Conservation (phyloP, 2,888 invertebrate genomes). For the Pristionchus exspectatus region DNA sequence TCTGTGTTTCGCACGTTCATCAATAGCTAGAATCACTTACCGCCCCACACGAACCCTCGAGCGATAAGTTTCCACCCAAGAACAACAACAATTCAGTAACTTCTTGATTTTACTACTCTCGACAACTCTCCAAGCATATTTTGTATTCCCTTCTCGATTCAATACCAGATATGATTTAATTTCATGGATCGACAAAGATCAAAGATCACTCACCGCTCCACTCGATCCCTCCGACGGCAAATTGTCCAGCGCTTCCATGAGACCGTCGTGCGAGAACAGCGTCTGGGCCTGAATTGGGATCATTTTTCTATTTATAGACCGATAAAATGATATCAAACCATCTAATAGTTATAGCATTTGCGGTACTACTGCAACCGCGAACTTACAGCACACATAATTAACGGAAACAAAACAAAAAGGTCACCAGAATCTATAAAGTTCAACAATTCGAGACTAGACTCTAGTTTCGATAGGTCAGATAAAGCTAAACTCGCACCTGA, state of each 20-base stretch:
- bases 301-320: too few species aligned
- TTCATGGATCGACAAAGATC: neutral
- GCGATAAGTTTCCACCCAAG: too few species aligned
- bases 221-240: conserved; percentile 67
- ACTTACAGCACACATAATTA: neutral
- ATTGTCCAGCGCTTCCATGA: conserved; percentile 65
- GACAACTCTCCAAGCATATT: too few species aligned
- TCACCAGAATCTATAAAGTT: neutral
- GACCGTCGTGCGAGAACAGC: conserved; percentile 61
- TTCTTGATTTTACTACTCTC: too few species aligned
- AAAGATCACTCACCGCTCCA: conserved; percentile 58
- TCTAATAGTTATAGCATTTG: neutral
- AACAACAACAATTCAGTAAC: too few species aligned
- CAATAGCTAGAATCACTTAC: too few species aligned
- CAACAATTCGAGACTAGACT: neutral
- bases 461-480: too few species aligned
- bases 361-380: neutral
- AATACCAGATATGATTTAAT: too few species aligned
- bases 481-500: neutral
- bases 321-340: neutral
- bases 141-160: too few species aligned
- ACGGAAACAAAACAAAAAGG: too few species aligned
- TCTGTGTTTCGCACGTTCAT: too few species aligned
- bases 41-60: too few species aligned
- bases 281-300: neutral